Evolutionary conservation across 2,888 invertebrate genomes (phyloP).

Genomic region (Lampropteryx suffumata): DNA sequence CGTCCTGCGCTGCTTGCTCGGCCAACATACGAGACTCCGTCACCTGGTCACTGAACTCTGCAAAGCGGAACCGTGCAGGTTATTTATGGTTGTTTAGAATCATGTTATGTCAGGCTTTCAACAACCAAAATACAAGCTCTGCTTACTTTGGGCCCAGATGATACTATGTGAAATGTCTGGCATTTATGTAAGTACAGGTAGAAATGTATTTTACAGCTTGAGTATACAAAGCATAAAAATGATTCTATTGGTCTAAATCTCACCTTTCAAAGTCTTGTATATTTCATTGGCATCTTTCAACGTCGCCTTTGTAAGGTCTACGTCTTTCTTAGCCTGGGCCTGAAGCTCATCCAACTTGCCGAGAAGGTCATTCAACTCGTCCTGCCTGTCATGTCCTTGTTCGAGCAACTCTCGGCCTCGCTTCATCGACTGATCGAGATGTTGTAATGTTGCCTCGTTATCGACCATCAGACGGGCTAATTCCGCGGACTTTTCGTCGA

Average conservation of each 20-base stretch:
- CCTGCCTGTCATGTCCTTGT: conserved; percentile 84
- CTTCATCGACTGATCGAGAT: conserved; percentile 85
- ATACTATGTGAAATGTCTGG: too few species aligned
- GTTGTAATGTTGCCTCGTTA: conserved; percentile 81
- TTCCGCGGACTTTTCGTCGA: conserved; percentile 75
- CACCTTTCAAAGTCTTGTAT: conserved; percentile 50
- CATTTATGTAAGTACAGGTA: too few species aligned
- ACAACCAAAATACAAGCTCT: too few species aligned
- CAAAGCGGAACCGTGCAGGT: too few species aligned
- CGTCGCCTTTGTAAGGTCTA: conserved; percentile 88
- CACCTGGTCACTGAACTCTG: conserved; percentile 95
- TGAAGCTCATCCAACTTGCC: conserved; percentile 90
- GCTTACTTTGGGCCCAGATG: too few species aligned
- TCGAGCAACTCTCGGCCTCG: conserved; percentile 87
- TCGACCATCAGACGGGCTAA: conserved; percentile 78
- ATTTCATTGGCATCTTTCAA: conserved; percentile 56
- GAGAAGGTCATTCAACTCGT: conserved; percentile 89
- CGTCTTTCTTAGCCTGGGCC: conserved; percentile 91
- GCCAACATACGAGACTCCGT: conserved; percentile 92
- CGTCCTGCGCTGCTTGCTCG: conserved; percentile 87
- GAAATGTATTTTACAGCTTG: too few species aligned
- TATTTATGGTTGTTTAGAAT: too few species aligned
- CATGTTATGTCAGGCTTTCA: too few species aligned
- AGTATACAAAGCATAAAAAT: too few species aligned
- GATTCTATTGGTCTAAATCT: too few species aligned